Evolutionary conservation across 2,113 vertebrate genomes (phyloP).

Genomic region (Callocephalon fimbriatum): DNA sequence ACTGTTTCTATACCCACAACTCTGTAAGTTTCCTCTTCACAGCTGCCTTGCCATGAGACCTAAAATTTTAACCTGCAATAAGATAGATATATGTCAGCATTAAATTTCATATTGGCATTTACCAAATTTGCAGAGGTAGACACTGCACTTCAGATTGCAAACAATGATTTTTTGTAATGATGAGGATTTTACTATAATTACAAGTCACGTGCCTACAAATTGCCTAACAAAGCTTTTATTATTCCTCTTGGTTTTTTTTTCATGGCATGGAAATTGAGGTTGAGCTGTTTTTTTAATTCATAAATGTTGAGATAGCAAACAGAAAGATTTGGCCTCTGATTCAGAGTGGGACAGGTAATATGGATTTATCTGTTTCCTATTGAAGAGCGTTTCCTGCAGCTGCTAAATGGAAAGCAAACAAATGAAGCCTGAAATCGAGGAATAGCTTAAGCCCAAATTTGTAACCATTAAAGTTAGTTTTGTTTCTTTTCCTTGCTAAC

Average conservation of each 20-base stretch:
- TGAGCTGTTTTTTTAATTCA: conserved; percentile 10
- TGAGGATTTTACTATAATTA: conserved; percentile 26
- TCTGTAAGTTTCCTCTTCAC: neutral
- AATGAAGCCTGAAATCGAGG: conserved; percentile 1
- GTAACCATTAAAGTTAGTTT: neutral
- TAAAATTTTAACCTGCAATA: neutral
- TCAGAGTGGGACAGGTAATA: conserved; percentile 16
- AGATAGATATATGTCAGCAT: neutral
- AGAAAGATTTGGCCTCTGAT: neutral
- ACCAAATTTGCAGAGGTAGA: neutral
- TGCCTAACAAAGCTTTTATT: conserved; percentile 30
- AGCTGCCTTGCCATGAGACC: neutral
- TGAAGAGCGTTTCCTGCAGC: conserved; percentile 34
- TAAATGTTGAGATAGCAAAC: neutral
- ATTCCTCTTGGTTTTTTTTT: neutral
- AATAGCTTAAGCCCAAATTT: neutral
- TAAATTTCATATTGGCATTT: neutral
- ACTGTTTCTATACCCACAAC: neutral
- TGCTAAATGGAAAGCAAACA: conserved; percentile 51
- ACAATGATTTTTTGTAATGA: neutral
- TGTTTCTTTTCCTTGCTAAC: neutral
- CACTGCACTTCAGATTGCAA: neutral
- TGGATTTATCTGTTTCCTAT: conserved; percentile 24
- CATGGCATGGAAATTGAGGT: neutral
- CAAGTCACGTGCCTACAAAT: conserved; percentile 9